Evolutionary conservation across 2,888 invertebrate genomes (phyloP).

Genomic region (Ptilodon capucinus): DNA sequence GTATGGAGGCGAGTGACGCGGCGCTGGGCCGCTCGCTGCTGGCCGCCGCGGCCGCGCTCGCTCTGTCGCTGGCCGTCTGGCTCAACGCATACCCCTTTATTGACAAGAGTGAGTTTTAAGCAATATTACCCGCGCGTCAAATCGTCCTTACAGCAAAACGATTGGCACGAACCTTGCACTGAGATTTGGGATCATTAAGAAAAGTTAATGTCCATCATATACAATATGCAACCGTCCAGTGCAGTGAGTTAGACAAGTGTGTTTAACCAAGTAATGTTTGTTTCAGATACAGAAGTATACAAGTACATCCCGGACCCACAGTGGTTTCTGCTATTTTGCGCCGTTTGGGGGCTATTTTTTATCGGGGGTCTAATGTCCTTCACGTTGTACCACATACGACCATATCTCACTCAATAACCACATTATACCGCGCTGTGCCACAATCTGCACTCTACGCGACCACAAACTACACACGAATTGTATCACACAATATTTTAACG

Average conservation of each 20-base stretch:
- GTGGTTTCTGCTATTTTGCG: constrained; percentile 84
- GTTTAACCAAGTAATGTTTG: too few species aligned
- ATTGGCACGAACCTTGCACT: too few species aligned
- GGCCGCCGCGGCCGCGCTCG: constrained; percentile 73
- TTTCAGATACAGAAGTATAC: constrained; percentile 78
- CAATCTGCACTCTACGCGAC: too few species aligned
- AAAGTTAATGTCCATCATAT: too few species aligned
- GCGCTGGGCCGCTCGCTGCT: constrained; percentile 83
- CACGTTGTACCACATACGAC: constrained; percentile 81
- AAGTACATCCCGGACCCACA: constrained; percentile 78
- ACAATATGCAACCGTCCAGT: too few species aligned
- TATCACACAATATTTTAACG: too few species aligned
- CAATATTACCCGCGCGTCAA: too few species aligned
- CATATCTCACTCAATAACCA: constrained; percentile 26
- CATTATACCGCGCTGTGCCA: too few species aligned
- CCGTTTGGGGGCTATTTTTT: constrained; percentile 83
- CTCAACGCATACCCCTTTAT: constrained; percentile 87
- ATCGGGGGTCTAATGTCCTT: constrained; percentile 85
- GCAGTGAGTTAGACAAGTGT: too few species aligned
- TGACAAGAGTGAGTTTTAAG: constrained; percentile 81
- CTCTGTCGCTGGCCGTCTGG: constrained; percentile 85
- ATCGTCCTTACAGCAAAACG: too few species aligned
- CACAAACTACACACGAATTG: too few species aligned
- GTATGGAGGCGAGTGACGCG: constrained; percentile 82
- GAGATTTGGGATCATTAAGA: too few species aligned